These are phyloP conservation scores for Morone saxatilis DNA, from an alignment of 2,113 vertebrate species.

Conservation along the genomic window DNA sequence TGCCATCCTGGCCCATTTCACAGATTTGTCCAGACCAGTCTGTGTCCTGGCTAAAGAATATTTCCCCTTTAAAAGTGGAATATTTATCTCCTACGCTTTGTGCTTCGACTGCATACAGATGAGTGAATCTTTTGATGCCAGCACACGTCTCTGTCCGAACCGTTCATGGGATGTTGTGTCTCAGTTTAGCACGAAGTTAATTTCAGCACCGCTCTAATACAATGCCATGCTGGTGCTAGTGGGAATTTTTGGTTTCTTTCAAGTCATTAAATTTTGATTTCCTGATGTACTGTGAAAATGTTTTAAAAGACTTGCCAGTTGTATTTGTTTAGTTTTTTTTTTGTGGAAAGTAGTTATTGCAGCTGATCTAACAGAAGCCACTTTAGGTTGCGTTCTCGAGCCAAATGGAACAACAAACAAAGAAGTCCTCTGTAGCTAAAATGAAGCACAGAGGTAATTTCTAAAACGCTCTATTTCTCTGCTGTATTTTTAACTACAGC, in stretches of 20 bases:
- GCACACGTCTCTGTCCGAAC: neutral
- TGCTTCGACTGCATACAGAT: slow-evolving; percentile 1
- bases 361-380: slow-evolving; percentile 58
- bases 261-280: slow-evolving; percentile 46
- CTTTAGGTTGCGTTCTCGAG: slow-evolving; percentile 37
- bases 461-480: slow-evolving; percentile 3
- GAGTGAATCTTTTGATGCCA: neutral
- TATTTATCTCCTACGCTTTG: slow-evolving; percentile 21
- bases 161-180: rapidly evolving
- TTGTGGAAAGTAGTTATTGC: slow-evolving; percentile 28
- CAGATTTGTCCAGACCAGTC: slow-evolving; percentile 21
- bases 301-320: slow-evolving; percentile 37
- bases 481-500: slow-evolving; percentile 46
- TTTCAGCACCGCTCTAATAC: neutral
- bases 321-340: slow-evolving; percentile 7
- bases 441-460: slow-evolving; percentile 17
- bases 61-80: slow-evolving; percentile 14
- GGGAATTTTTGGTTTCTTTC: slow-evolving; percentile 22
- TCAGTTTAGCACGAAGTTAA: neutral
- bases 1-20: slow-evolving; percentile 15
- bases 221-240: neutral
- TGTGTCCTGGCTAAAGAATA: slow-evolving; percentile 7
- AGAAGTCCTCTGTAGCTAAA: slow-evolving; percentile 7
- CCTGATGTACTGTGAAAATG: slow-evolving; percentile 7
- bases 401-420: slow-evolving; percentile 56